Conservation (phyloP, 1,140 invertebrate genomes). For the Homalodisca vitripennis region DNA sequence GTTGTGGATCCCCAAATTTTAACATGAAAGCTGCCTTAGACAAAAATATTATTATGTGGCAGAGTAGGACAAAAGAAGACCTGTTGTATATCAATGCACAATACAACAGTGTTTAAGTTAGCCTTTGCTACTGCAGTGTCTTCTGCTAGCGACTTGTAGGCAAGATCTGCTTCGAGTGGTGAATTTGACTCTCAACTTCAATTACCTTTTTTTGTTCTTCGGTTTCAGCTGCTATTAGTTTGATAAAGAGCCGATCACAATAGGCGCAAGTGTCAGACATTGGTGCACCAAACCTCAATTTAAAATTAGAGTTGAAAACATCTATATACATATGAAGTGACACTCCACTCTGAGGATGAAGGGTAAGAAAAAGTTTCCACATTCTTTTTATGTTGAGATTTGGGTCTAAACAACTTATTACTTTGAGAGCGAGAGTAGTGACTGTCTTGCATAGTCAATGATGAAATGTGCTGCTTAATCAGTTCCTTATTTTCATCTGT, state of each 20-base stretch:
- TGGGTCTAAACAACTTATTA: neutral
- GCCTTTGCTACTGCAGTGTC: slow-evolving; percentile 34
- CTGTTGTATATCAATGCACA: slow-evolving; percentile 8
- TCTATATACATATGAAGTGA: no score
- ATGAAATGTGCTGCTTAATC: no score
- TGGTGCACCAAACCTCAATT: no score
- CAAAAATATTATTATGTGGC: slow-evolving; percentile 35
- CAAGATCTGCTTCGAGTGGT: slow-evolving; percentile 21
- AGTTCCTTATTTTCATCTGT: no score
- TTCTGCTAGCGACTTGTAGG: slow-evolving; percentile 33
- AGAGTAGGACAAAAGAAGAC: slow-evolving; percentile 18
- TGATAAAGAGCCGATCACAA: no score
- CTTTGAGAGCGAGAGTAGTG: slow-evolving; percentile 4
- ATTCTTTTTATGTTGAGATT: neutral
- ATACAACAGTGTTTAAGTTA: slow-evolving; percentile 32
- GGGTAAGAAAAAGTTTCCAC: neutral
- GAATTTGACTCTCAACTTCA: slow-evolving; percentile 13
- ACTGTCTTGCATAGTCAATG: neutral
- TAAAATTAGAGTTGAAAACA: no score
- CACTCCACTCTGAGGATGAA: no score
- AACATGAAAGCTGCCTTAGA: neutral
- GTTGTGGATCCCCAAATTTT: slow-evolving; percentile 30
- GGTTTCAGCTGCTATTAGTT: no score
- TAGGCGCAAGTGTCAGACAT: no score
- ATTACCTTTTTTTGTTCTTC: no score